Evolutionary conservation across 2,113 vertebrate genomes (phyloP), one percentile per base, ranked within the genome.

Genomic region (Corythornis vintsioides): DNA sequence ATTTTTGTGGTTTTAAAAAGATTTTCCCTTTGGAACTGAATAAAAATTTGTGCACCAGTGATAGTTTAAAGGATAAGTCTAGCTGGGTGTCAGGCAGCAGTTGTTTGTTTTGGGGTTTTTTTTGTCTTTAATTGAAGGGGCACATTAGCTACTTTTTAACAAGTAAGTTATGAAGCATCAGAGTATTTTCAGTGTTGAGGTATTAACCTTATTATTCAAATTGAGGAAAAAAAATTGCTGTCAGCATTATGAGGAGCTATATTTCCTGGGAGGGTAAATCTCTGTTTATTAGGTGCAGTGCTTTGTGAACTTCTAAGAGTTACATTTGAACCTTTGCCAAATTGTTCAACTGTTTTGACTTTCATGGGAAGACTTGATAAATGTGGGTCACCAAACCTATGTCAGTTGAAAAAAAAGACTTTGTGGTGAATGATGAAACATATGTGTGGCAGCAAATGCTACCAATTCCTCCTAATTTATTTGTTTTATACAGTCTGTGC

Each of bases 161-260:
- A 83, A 91, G 79, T 57, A 84, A 83, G 10, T 78, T 95, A 67
- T 79, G 29, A 89, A 83, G 25, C 48, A 64, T 90, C 7, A 26
- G 72, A 57, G 25, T 91, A 78, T 93, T 95, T 92, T 95, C 83
- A 95, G 22, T 81, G 69, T 64, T 79, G 47, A 94, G 93, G 28
- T 93, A 25, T 16, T 80, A 81, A 56, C 56, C 42, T 80, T 85
- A 57, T 93, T 90, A 59, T 93, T 87, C 76, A 56, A 75, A 69
- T 5, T 63, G 69, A 93, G 86, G 77, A 47, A 89, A 28, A 28
- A 48, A 90, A 76, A 61, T 56, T 85, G 11, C 33, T 74, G 20
- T 93, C 56, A 93, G 55, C n/a, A 43, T 92, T 96, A 47, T 70
- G 78, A 95, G 14, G 35, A 26, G 12, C 61, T 85, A 7, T 63